Evolutionary conservation across 2,888 invertebrate genomes (phyloP).

Genomic region (Drosophila ezoana): DNA sequence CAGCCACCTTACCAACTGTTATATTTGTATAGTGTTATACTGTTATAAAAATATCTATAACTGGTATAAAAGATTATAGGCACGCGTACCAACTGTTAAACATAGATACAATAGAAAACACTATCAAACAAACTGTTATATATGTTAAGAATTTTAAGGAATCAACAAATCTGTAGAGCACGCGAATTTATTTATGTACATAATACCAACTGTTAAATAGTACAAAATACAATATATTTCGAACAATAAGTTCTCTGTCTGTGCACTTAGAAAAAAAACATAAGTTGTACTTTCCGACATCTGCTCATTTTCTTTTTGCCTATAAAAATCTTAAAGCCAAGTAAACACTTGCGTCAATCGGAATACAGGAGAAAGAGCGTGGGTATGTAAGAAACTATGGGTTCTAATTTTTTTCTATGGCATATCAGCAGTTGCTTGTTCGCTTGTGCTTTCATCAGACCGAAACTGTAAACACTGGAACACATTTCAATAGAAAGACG

Average conservation of each 20-base stretch:
- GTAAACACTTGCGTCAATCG: constrained; percentile 27
- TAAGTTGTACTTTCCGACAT: constrained; percentile 2
- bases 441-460: constrained; percentile 16
- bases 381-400: not conserved
- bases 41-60: not conserved
- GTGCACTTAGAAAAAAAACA: not conserved
- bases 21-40: not conserved
- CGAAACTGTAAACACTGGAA: constrained; percentile 52
- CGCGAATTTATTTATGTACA: too few relatives aligned
- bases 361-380: too few relatives aligned
- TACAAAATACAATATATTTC: too few relatives aligned
- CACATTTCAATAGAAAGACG: constrained; percentile 23
- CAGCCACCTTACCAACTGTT: not conserved
- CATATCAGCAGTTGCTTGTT: constrained; percentile 27
- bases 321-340: constrained; percentile 15
- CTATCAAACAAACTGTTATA: too few relatives aligned
- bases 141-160: too few relatives aligned
- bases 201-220: too few relatives aligned
- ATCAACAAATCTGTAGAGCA: too few relatives aligned
- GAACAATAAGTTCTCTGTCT: not conserved
- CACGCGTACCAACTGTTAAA: too few relatives aligned
- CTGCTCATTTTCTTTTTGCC: constrained; percentile 9
- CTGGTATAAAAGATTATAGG: not conserved
- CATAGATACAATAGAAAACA: too few relatives aligned
- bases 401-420: constrained; percentile 5